Evolutionary conservation across 2,113 vertebrate species (phyloP).

Genomic region (Crypturellus undulatus): DNA sequence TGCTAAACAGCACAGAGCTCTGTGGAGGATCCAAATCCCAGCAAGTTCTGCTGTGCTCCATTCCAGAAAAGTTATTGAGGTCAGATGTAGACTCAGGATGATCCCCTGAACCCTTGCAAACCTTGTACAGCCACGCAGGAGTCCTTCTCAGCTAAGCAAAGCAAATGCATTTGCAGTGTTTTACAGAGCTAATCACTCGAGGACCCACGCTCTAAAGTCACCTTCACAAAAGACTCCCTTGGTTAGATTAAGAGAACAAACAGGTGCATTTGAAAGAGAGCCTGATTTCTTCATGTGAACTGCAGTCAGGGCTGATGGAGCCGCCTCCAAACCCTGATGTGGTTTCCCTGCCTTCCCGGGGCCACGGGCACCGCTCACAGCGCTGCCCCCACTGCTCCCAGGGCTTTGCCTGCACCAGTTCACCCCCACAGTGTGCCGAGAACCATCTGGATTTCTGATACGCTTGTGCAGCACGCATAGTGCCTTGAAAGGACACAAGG

Average conservation of each 20-base stretch:
- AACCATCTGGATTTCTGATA: conserved; percentile 6
- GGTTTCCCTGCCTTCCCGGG: background rate
- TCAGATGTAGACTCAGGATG: background rate
- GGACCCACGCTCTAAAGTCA: background rate
- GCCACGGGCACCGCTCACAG: background rate
- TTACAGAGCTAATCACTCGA: background rate
- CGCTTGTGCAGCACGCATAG: fast-evolving
- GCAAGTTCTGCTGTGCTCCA: background rate
- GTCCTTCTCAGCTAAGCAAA: background rate
- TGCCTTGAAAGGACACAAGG: background rate
- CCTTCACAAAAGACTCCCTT: background rate
- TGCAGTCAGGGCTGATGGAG: background rate
- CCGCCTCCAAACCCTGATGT: background rate
- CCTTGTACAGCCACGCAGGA: background rate
- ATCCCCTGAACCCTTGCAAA: background rate
- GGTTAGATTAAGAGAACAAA: background rate
- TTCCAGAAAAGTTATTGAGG: background rate
- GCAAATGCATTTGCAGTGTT: background rate
- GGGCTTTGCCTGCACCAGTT: background rate
- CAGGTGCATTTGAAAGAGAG: background rate
- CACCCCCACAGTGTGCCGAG: background rate
- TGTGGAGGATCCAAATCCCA: background rate
- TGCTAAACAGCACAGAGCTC: background rate
- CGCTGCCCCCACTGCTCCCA: background rate
- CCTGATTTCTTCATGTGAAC: background rate